Base-by-base conservation (phyloP, 1,140 invertebrate species). In the Zelostemma sp. region DNA sequence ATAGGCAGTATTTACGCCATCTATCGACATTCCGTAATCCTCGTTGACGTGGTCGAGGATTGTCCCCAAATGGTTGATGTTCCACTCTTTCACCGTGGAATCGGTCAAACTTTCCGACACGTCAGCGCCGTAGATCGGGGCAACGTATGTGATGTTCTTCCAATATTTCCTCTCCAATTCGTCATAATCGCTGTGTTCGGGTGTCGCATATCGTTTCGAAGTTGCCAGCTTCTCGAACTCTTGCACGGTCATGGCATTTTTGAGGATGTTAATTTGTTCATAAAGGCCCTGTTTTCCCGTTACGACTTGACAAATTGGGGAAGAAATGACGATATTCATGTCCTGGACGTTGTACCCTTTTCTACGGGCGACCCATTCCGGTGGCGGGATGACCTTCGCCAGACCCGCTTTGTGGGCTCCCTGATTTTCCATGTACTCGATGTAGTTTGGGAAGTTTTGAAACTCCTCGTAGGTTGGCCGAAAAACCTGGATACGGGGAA, bases 1-100 rank as follows among this genome's bases (percentile, higher is more conserved):
- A 85, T 99, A 99, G 0, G 97, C 96, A 0, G 98, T 99, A 81
- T 99, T 99, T 0, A 99, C 98, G 6, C 98, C 98, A 77, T 97
- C 94, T 43, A 99, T 99, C 65, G 95, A 93, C 41, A 98, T 97
- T 0, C 96, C 96, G 86, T 98, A 98, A 80, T 98, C 96, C 68
- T 94, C 92, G 79, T 95, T 95, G 0, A 98, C 95, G 75, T 93
- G 93, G 83, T 99, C 97, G 0, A 99, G 83, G 53, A 99, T 97
- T 0, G 97, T 97, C 0, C 95, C 95, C 0, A 99, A 85, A 38
- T 89, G 87, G 78, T 96, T 97, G 28, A 99, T 98, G 78, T 99
- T 99, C 95, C 97, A 99, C 59, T 94, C 92, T 55, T 91, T 86
- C 14, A 93, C 91, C 73, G 95, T 93, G 0, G 91, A 85, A 86